Percentiles rank a stretch among this genome's conserved stretches.
Evolutionary conservation across 2,797 vertebrate species (phyloP).

Genomic region (Hylomyscus alleni): DNA sequence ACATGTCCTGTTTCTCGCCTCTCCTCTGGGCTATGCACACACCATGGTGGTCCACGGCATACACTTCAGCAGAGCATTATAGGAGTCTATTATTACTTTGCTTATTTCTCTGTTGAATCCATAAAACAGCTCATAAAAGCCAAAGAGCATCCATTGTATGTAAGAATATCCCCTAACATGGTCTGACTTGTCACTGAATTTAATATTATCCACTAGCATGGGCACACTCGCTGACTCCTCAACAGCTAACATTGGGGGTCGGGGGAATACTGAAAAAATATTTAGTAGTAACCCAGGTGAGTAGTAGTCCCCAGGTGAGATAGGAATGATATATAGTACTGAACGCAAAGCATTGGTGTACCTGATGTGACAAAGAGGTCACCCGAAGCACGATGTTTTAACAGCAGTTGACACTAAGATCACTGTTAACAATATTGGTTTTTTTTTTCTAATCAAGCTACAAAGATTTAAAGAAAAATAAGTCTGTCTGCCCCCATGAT

Average conservation of each 20-base stretch:
- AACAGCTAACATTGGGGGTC: not conserved
- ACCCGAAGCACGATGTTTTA: not conserved
- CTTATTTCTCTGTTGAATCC: conserved; percentile 46
- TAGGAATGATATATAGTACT: not conserved
- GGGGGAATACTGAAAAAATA: not conserved
- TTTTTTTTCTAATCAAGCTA: conserved; percentile 56
- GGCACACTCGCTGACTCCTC: not conserved
- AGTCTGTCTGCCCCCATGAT: not conserved
- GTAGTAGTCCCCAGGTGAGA: not conserved
- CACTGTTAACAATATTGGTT: not conserved
- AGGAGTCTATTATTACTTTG: not conserved
- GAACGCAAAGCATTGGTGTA: not conserved
- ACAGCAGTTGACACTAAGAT: not conserved
- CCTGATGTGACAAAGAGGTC: not conserved
- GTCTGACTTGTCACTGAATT: not conserved
- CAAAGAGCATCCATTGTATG: not conserved
- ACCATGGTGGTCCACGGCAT: not conserved
- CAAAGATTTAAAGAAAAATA: conserved; percentile 54
- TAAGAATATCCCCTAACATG: not conserved
- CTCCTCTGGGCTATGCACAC: not conserved
- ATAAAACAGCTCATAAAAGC: not conserved
- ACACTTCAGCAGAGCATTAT: not conserved
- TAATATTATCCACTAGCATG: not conserved
- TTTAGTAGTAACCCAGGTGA: not conserved
- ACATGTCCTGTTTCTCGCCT: not conserved